A percentile compares a stretch with the other conserved stretches of the same genome.
These are phyloP conservation scores for Zaprionus taronus DNA, from an alignment of 1,140 invertebrate genomes.

Conservation along the genomic window DNA sequence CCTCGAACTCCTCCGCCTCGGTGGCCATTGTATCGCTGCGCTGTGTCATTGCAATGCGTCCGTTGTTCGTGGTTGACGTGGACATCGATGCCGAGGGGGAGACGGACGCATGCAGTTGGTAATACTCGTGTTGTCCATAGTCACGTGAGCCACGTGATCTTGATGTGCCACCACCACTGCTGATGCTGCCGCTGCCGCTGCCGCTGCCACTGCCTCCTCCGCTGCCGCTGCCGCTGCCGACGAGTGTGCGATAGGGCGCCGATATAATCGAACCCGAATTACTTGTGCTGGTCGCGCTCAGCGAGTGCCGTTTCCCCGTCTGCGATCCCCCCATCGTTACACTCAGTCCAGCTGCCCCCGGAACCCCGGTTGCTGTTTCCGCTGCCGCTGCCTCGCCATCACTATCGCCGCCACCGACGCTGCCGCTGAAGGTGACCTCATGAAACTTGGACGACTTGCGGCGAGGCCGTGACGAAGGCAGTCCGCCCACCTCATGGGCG, in stretches of 20 bases:
- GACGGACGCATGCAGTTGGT: conserved; percentile 52
- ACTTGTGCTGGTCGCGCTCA: conserved; percentile 68
- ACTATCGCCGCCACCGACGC: conserved; percentile 76
- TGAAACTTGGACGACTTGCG: conserved; percentile 79
- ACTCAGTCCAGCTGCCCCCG: conserved; percentile 8
- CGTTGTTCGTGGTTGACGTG: conserved; percentile 16
- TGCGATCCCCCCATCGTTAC: neutral
- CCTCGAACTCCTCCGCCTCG: conserved; percentile 72
- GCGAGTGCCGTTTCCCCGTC: conserved; percentile 52
- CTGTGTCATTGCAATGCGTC: conserved; percentile 38
- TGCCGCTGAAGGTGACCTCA: conserved; percentile 80
- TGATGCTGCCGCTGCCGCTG: conserved; percentile 22
- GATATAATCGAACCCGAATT: conserved; percentile 44
- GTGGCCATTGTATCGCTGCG: conserved; percentile 73
- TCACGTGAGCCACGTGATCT: conserved; percentile 59
- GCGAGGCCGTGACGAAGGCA: conserved; percentile 41
- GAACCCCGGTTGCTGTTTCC: conserved; percentile 5
- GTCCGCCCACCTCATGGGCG: conserved; percentile 16
- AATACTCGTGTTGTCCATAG: conserved; percentile 52
- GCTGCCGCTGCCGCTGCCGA: conserved; percentile 20
- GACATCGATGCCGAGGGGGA: conserved; percentile 59
- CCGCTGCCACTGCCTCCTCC: conserved; percentile 20
- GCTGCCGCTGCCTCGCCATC: conserved; percentile 45
- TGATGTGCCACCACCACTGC: conserved; percentile 1
- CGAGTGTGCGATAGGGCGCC: conserved; percentile 53